A percentile compares a stretch with the other conserved stretches of the same genome.
Evolutionary conservation across 2,797 vertebrate genomes (phyloP).

Genomic region (Myotis daubentonii): DNA sequence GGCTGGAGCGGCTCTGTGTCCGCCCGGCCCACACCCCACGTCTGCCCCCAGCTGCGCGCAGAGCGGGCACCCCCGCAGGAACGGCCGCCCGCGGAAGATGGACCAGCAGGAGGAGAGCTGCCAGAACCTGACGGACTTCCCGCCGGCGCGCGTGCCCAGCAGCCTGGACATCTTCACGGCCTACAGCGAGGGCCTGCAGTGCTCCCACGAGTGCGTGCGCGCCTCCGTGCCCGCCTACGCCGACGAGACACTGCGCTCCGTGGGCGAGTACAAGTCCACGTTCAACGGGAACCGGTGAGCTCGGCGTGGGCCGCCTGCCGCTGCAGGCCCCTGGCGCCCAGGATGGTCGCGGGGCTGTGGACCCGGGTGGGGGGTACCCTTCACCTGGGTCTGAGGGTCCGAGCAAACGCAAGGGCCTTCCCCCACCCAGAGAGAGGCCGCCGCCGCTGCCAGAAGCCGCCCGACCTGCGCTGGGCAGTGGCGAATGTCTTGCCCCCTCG

Average conservation of each 20-base stretch:
- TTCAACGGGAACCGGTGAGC: constrained; percentile 98
- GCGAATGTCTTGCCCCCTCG: rapidly evolving
- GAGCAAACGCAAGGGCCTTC: rapidly evolving
- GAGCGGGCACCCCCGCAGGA: constrained; percentile 94
- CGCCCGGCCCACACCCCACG: too few relatives aligned
- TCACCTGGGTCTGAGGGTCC: too few relatives aligned
- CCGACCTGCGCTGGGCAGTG: not conserved
- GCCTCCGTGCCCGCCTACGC: constrained; percentile 93
- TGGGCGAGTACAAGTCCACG: constrained; percentile 94
- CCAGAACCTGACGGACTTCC: constrained; percentile 98
- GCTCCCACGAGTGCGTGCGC: constrained; percentile 97
- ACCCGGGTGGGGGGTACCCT: too few relatives aligned
- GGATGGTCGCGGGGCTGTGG: too few relatives aligned
- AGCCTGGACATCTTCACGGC: constrained; percentile 99
- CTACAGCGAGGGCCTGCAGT: constrained; percentile 98
- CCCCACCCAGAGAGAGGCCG: not conserved
- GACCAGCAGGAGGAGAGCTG: constrained; percentile 99
- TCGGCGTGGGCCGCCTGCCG: too few relatives aligned
- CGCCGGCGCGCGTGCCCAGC: constrained; percentile 95
- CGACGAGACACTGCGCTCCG: constrained; percentile 94
- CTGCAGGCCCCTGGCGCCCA: too few relatives aligned
- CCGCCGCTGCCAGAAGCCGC: not conserved
- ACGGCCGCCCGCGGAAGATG: constrained; percentile 97
- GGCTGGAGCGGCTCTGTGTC: not conserved
- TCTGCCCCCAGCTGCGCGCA: constrained; percentile 93